Evolutionary conservation across 92 coral and sea anemone genomes (phyloP), one percentile per base, ranked within the genome.

Genomic region (Isaurus tuberculatus): DNA sequence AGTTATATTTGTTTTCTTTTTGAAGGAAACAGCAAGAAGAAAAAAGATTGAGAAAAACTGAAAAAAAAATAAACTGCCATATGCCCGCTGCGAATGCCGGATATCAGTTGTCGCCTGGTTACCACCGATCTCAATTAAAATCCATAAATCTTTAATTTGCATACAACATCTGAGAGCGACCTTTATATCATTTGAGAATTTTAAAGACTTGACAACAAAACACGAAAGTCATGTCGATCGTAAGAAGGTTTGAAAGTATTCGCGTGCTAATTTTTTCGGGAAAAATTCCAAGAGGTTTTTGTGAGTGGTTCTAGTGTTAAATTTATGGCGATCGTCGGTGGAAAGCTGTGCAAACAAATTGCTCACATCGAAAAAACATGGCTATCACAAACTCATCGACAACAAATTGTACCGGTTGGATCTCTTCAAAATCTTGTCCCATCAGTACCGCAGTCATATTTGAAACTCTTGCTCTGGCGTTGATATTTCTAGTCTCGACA

Each of bases 401-500:
- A 23, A 58, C 29, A 58, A 36, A 57, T 34, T 77, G 82, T 11
- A 13, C 32, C 46, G 55, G 53, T 58, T 36, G 34, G 49, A 34
- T 22, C 46, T 37, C 44, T 55, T 77, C 82, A 36, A 20, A 40
- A 10, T 61, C 49, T 20, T 77, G 82, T 43, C 26, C 82, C 4
- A 14, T 43, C 20, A 57, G 31, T 30, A 83, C 73, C 11, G 73
- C 79, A 49, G 74, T 89, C 58, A 83, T 28, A 3, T 69, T 72
- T 3, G 92, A 92, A 85, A 72, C 89, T 36, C 51, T 92, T 33
- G 77, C 78, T 65, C 70, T 96, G 10, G 85, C 91, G 11, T 43
- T 89, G 0, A 89, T 96, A 31, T 89, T 96, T 25, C 60, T 89
- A 1, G 87, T 86, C 51, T 91, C 99, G 22, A 75, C 88, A 10